Percentiles rank a stretch among this genome's conserved stretches.
These are phyloP conservation scores for Myotis davidii DNA, from an alignment of 2,113 vertebrate species.

Conservation along the genomic window DNA sequence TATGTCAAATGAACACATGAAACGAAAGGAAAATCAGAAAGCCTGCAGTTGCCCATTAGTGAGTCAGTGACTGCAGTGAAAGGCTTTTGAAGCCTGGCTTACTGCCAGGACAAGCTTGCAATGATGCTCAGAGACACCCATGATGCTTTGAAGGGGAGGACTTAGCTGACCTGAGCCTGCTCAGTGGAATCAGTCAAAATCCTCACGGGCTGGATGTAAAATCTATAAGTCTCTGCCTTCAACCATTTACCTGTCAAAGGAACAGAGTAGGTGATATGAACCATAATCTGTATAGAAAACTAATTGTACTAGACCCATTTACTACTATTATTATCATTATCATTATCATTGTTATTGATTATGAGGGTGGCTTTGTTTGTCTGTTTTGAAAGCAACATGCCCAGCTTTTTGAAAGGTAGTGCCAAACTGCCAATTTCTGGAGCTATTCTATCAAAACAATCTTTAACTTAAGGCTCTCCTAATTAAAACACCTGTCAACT, in stretches of 20 bases:
- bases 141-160: conserved; percentile 89
- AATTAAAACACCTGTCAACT: conserved; percentile 64
- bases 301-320: conserved; percentile 69
- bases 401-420: neutral
- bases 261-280: conserved; percentile 73
- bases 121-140: conserved; percentile 89
- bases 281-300: conserved; percentile 69
- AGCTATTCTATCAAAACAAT: conserved; percentile 20
- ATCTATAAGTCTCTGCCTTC: conserved; percentile 85
- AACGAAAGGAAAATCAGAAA: conserved; percentile 90
- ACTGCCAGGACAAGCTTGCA: conserved; percentile 89
- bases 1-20: conserved; percentile 92
- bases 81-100: conserved; percentile 91
- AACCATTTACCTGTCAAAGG: conserved; percentile 84
- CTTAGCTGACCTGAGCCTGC: conserved; percentile 88
- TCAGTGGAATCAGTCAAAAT: conserved; percentile 87
- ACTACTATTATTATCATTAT: conserved; percentile 70
- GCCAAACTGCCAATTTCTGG: neutral
- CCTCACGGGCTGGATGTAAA: conserved; percentile 85
- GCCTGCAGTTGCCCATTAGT: conserved; percentile 91
- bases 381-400: conserved; percentile 47
- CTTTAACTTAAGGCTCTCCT: conserved; percentile 56
- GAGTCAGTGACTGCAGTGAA: conserved; percentile 89
- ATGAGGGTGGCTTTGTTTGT: conserved; percentile 16
- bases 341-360: conserved; percentile 67